phyloP scores from a whole-genome alignment of 2,888 invertebrate species.

The Oligia latruncula region DNA sequence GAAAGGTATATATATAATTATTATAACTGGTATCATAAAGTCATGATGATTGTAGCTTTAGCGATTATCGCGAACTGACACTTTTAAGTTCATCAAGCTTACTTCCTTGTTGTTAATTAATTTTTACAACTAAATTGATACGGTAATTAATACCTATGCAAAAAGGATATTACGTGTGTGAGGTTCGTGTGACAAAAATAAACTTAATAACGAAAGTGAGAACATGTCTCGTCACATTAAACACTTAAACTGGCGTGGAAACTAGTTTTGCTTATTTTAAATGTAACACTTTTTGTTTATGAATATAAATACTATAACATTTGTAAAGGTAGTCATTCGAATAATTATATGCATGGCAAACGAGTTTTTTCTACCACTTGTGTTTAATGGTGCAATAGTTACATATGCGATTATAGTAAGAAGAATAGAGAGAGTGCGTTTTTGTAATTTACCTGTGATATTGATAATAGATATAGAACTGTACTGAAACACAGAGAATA shows the following conservation, averaged over 20 bases:
- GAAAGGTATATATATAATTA: background rate
- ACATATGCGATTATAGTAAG: constrained; percentile 14
- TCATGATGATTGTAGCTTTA: constrained; percentile 15
- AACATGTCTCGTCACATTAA: constrained; percentile 72
- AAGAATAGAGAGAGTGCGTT: constrained; percentile 18
- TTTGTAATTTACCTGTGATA: constrained; percentile 5
- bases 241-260: constrained; percentile 69
- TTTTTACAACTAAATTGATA: constrained; percentile 36
- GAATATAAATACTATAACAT: constrained; percentile 8
- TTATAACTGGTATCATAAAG: constrained; percentile 2
- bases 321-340: constrained; percentile 40
- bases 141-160: constrained; percentile 50
- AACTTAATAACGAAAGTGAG: constrained; percentile 75
- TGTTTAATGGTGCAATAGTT: constrained; percentile 16
- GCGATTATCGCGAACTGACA: constrained; percentile 6
- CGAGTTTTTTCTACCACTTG: constrained; percentile 5
- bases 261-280: constrained; percentile 65
- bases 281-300: constrained; percentile 26
- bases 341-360: constrained; percentile 12
- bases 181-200: constrained; percentile 58
- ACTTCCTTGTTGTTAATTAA: constrained; percentile 41
- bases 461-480: background rate
- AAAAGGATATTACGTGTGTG: constrained; percentile 49
- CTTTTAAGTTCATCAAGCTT: constrained; percentile 20
- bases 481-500: background rate